Evolutionary conservation across 2,113 vertebrate species (phyloP).

Genomic region (Probosciger aterrimus): DNA sequence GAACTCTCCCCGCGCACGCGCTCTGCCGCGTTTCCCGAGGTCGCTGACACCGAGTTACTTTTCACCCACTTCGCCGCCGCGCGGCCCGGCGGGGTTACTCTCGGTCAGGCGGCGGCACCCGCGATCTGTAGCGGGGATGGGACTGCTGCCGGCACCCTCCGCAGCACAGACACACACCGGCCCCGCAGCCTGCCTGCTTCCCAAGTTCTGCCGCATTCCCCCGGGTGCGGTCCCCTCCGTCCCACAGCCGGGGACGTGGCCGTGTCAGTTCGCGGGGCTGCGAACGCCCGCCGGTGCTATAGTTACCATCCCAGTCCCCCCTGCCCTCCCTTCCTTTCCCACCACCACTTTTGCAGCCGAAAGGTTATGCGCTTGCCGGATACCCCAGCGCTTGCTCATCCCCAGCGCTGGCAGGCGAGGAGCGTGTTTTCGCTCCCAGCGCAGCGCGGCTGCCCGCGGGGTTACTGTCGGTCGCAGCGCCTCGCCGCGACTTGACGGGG

Average conservation of each 20-base stretch:
- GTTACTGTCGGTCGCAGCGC: conserved; percentile 69
- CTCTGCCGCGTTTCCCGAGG: neutral
- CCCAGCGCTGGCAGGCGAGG: neutral
- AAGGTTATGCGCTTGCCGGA: neutral
- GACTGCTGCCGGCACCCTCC: too few species aligned
- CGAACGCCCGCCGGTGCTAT: fast-evolving
- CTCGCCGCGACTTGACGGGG: neutral
- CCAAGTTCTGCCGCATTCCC: neutral
- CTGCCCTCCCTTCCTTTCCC: neutral
- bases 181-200: neutral
- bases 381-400: neutral
- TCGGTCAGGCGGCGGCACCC: conserved; percentile 19
- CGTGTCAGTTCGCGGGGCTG: fast-evolving
- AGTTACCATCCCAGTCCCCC: fast-evolving
- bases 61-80: conserved; percentile 67
- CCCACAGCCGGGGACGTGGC: neutral
- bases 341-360: neutral
- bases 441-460: neutral
- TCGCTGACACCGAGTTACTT: conserved; percentile 55
- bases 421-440: neutral
- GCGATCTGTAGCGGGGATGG: too few species aligned
- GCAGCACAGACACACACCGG: too few species aligned
- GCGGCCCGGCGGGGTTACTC: conserved; percentile 52
- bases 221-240: too few species aligned
- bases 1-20: neutral